Evolutionary conservation across 2,888 invertebrate genomes (phyloP).

Genomic region (Caenorhabditis panamensis): DNA sequence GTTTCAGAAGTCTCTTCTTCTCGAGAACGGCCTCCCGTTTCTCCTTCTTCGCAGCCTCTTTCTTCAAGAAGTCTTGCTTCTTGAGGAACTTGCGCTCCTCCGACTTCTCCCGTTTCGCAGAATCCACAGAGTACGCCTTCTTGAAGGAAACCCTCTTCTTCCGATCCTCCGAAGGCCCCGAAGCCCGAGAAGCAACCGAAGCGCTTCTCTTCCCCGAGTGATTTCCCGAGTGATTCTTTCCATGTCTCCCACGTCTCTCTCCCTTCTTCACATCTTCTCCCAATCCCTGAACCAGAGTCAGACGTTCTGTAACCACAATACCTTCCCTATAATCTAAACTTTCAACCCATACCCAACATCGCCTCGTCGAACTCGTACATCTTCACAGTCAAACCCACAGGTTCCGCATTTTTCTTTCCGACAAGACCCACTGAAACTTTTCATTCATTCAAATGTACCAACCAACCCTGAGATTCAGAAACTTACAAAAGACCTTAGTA

Average conservation of each 20-base stretch:
- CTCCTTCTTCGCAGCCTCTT: neutral
- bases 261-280: neutral
- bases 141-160: conserved; percentile 1
- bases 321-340: neutral
- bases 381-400: conserved; percentile 1
- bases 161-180: neutral
- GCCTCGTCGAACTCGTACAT: conserved; percentile 8
- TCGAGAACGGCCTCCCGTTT: conserved; percentile 10
- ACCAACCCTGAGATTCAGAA: neutral
- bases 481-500: conserved; percentile 35
- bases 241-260: neutral
- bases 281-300: neutral
- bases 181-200: too few species aligned
- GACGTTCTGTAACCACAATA: neutral
- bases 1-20: conserved; percentile 2
- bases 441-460: neutral
- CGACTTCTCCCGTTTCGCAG: conserved; percentile 2
- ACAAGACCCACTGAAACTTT: conserved; percentile 32
- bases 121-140: neutral
- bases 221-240: conserved; percentile 15
- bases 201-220: neutral
- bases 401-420: neutral
- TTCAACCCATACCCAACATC: neutral
- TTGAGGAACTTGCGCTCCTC: conserved; percentile 5
- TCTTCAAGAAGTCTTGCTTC: neutral